A percentile compares a stretch with the other conserved stretches of the same genome.
These are phyloP conservation scores for Heteractis magnifica DNA, from an alignment of 92 coral and sea anemone genomes.

Conservation along the genomic window DNA sequence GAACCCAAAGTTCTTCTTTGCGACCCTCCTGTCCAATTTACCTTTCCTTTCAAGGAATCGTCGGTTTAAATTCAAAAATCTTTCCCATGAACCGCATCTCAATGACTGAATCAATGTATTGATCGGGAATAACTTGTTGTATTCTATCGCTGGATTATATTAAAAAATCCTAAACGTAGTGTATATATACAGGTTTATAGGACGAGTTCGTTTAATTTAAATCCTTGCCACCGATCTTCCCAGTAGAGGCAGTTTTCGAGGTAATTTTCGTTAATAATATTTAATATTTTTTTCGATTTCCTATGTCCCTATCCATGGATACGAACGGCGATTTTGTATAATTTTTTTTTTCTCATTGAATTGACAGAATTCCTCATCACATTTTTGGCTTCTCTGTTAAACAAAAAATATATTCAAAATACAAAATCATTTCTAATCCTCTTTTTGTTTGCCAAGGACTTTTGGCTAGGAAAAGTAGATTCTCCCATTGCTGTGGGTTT, in stretches of 20 bases:
- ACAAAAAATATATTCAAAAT: slow-evolving; percentile 17
- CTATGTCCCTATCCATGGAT: slow-evolving; percentile 17
- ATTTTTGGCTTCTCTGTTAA: slow-evolving; percentile 27
- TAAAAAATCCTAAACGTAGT: not conserved
- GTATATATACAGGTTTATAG: slow-evolving; percentile 9
- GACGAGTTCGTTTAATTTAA: slow-evolving; percentile 11
- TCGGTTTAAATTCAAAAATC: slow-evolving; percentile 16
- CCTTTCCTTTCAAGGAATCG: slow-evolving; percentile 13
- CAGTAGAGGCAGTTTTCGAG: slow-evolving; percentile 7
- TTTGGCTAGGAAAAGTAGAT: slow-evolving; percentile 13
- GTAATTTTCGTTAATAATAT: slow-evolving; percentile 16
- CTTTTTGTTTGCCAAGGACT: slow-evolving; percentile 40
- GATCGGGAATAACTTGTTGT: slow-evolving; percentile 9
- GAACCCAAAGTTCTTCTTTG: slow-evolving; percentile 28
- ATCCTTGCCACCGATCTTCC: slow-evolving; percentile 3
- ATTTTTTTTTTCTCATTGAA: slow-evolving; percentile 27
- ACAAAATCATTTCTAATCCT: slow-evolving; percentile 7
- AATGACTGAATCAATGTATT: not conserved
- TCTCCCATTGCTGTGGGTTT: not conserved
- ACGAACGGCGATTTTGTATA: slow-evolving; percentile 17
- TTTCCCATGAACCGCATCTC: slow-evolving; percentile 4
- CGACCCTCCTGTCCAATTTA: slow-evolving; percentile 9
- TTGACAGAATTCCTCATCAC: slow-evolving; percentile 31
- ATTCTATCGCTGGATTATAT: slow-evolving; percentile 1
- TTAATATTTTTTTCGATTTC: slow-evolving; percentile 27